Conservation (phyloP, 64 coral and sea anemone genomes). For the Astreopora myriophthalma region DNA sequence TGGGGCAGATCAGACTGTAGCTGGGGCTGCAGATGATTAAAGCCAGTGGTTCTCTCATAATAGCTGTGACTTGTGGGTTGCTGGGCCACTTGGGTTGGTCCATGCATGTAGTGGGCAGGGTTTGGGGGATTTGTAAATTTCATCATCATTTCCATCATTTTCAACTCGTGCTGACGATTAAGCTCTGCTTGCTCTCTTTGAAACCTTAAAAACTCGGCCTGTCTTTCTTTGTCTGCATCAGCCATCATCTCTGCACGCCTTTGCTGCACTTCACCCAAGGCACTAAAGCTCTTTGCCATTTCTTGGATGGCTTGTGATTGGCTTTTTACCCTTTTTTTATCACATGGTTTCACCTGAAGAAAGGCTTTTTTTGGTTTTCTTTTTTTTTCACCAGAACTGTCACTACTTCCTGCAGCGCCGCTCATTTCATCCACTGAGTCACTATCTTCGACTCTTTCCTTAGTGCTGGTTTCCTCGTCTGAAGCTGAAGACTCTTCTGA, state of each 20-base stretch:
- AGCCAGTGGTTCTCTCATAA: neutral
- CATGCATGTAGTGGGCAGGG: neutral
- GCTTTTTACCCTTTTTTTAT: constrained; percentile 16
- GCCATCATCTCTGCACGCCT: neutral
- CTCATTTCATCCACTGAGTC: neutral
- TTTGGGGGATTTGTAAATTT: constrained; percentile 24
- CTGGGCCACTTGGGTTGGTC: constrained; percentile 4
- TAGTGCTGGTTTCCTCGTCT: constrained; percentile 22
- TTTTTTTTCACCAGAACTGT: constrained; percentile 4
- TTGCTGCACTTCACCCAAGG: constrained; percentile 17
- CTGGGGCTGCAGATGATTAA: neutral
- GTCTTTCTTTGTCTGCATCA: constrained; percentile 25
- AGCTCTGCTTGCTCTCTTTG: constrained; percentile 63
- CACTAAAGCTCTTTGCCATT: constrained; percentile 53
- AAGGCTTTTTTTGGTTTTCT: neutral
- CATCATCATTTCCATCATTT: constrained; percentile 48
- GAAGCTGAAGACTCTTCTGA: neutral
- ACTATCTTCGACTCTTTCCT: neutral
- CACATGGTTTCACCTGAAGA: constrained; percentile 9
- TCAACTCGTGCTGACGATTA: constrained; percentile 28
- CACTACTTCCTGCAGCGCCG: neutral
- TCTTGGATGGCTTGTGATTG: constrained; percentile 46
- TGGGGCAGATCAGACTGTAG: neutral
- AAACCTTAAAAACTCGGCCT: constrained; percentile 34
- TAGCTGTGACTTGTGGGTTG: neutral